Evolutionary conservation across 2,888 invertebrate genomes (phyloP).

Genomic region (Orthosia gothica): DNA sequence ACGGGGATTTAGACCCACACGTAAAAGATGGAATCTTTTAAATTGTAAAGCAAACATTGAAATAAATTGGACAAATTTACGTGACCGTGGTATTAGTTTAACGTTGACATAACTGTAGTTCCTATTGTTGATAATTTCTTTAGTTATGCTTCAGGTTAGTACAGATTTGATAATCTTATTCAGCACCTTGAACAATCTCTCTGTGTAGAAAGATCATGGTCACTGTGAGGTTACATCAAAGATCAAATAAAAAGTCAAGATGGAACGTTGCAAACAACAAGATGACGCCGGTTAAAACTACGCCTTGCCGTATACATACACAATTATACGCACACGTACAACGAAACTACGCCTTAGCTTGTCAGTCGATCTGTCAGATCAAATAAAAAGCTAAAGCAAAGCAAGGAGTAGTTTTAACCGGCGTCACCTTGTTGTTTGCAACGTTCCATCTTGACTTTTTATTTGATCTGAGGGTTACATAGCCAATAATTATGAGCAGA

Average conservation of each 20-base stretch:
- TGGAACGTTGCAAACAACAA: no score
- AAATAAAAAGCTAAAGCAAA: no score
- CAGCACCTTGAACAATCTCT: not conserved
- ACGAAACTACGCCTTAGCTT: no score
- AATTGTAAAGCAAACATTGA: conserved; percentile 33
- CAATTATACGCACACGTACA: no score
- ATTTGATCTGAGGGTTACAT: no score
- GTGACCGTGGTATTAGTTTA: conserved; percentile 43
- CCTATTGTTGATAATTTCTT: conserved; percentile 3
- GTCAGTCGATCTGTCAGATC: no score
- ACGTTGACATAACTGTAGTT: not conserved
- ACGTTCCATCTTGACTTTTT: no score
- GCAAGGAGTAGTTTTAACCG: no score
- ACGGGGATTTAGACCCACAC: conserved; percentile 22
- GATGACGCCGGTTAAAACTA: no score
- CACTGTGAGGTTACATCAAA: not conserved
- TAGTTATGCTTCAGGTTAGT: not conserved
- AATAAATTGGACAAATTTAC: conserved; percentile 33
- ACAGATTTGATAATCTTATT: not conserved
- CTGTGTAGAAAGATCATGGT: conserved; percentile 1
- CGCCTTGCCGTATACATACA: no score
- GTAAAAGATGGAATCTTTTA: conserved; percentile 53
- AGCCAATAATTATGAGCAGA: not conserved
- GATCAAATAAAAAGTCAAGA: no score
- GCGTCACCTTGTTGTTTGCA: no score